A percentile compares a stretch with the other conserved stretches of the same genome.
phyloP scores from a whole-genome alignment of 2,113 vertebrate species.

The Typhlomys cinereus region DNA sequence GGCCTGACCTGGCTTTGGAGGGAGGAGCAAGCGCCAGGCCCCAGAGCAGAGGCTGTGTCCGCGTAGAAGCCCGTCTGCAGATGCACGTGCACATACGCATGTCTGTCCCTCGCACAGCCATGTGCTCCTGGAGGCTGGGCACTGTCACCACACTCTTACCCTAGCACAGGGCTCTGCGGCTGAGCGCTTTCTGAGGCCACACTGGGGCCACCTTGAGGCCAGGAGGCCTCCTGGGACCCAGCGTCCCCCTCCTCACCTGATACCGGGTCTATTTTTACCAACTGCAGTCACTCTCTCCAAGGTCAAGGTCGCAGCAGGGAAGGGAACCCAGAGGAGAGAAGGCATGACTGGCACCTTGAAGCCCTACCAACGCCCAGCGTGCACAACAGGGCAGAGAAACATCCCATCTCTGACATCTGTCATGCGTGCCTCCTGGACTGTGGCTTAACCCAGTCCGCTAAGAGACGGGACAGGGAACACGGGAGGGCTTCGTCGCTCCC shows the following conservation, averaged over 20 bases:
- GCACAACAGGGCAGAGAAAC: not conserved
- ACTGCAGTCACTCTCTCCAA: constrained; percentile 40
- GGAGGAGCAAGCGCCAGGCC: not conserved
- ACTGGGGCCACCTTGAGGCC: not conserved
- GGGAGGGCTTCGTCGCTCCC: not conserved
- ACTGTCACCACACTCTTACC: not conserved
- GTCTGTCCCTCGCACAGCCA: not conserved
- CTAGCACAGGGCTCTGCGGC: no score
- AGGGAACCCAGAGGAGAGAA: constrained; percentile 24
- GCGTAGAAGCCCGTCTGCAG: not conserved
- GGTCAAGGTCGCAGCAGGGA: constrained; percentile 59
- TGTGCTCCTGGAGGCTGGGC: not conserved
- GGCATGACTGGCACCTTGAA: not conserved
- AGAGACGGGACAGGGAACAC: no score
- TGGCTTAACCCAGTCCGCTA: not conserved
- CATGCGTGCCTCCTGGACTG: not conserved
- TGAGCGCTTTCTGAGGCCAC: not conserved
- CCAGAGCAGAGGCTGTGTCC: not conserved
- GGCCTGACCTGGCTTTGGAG: not conserved
- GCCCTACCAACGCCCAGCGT: not conserved
- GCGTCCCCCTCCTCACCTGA: constrained; percentile 62
- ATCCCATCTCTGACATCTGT: not conserved
- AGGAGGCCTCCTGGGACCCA: constrained; percentile 36
- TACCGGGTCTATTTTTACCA: constrained; percentile 70
- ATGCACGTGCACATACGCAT: not conserved